Evolutionary conservation across 2,797 vertebrate genomes (phyloP).

Genomic region (Eurystomus glaucurus): DNA sequence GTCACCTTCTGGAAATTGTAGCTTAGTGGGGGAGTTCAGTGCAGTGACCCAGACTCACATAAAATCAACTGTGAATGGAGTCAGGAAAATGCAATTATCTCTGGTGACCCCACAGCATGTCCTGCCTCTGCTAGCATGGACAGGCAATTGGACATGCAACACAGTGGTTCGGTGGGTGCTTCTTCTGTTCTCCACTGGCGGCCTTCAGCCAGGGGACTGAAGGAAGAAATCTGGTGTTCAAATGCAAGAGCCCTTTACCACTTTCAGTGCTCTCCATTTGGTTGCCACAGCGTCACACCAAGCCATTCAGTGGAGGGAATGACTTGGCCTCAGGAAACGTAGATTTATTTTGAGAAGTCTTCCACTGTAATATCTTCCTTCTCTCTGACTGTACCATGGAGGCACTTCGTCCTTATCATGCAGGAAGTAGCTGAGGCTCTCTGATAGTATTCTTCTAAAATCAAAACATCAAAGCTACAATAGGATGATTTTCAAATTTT

Average conservation of each 20-base stretch:
- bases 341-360: neutral
- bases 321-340: neutral
- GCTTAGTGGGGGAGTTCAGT: neutral
- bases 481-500: slow-evolving; percentile 18
- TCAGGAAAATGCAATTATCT: neutral
- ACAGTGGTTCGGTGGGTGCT: neutral
- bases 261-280: neutral
- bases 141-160: neutral
- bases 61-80: neutral
- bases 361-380: neutral
- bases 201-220: neutral
- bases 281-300: fast-evolving
- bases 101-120: neutral
- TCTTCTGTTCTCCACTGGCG: neutral
- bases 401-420: neutral
- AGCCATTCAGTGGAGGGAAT: neutral
- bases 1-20: neutral
- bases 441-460: slow-evolving; percentile 15
- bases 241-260: neutral
- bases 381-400: neutral
- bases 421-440: neutral
- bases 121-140: neutral
- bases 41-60: fast-evolving
- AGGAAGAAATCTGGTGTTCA: neutral
- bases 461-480: slow-evolving; percentile 18